These are phyloP conservation scores for Holothuria glaberrima DNA, from an alignment of 35 echinoderm and acorn worm species.

Conservation along the genomic window DNA sequence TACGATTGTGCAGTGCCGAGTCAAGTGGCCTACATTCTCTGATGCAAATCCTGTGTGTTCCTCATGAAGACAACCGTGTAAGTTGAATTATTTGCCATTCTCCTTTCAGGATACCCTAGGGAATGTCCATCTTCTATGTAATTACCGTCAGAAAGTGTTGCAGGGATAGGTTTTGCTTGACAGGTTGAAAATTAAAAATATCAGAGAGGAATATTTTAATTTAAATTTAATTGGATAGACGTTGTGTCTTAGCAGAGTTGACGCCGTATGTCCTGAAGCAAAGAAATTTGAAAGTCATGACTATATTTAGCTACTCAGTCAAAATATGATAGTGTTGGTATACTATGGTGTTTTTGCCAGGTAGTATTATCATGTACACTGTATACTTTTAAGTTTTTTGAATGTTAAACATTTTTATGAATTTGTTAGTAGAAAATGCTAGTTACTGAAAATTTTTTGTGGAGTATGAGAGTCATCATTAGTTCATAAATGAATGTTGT, in stretches of 20 bases:
- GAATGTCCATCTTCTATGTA: too few species aligned
- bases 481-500: too few species aligned
- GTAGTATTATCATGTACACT: not conserved
- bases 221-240: too few species aligned
- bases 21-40: slow-evolving; percentile 88
- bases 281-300: too few species aligned
- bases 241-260: too few species aligned
- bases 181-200: too few species aligned
- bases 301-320: not conserved
- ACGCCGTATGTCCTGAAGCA: too few species aligned
- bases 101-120: too few species aligned
- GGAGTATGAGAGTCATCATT: not conserved
- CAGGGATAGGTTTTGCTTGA: too few species aligned
- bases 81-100: slow-evolving; percentile 1
- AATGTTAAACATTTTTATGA: not conserved
- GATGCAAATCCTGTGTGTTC: slow-evolving; percentile 86
- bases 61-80: slow-evolving; percentile 92
- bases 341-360: not conserved
- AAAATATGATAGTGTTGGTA: not conserved
- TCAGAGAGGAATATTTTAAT: too few species aligned
- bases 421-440: not conserved
- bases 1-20: slow-evolving; percentile 86
- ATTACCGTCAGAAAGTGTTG: too few species aligned
- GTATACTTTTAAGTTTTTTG: not conserved
- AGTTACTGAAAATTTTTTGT: not conserved